Conservation (phyloP, 2,888 invertebrate species). For the Embidobia sp. region DNA sequence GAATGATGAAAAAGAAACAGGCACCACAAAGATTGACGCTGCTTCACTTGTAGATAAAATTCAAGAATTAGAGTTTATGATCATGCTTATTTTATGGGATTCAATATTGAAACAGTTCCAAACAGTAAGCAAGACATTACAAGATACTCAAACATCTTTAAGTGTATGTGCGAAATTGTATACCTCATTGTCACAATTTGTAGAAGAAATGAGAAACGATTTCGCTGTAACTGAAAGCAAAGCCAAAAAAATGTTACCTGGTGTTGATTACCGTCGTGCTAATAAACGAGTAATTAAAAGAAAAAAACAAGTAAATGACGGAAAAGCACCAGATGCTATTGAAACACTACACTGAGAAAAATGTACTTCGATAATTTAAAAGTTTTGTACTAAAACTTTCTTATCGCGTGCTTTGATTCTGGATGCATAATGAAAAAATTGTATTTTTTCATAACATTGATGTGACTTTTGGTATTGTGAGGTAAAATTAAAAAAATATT, state of each 20-base stretch:
- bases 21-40: not conserved
- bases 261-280: slow-evolving; percentile 5
- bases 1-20: not conserved
- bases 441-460: too few relatives aligned
- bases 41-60: not conserved
- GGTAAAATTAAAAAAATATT: too few relatives aligned
- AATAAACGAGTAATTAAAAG: not conserved
- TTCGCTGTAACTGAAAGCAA: not conserved
- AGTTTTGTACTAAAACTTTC: too few relatives aligned
- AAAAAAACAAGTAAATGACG: slow-evolving; percentile 31
- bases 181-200: slow-evolving; percentile 2
- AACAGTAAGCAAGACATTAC: not conserved
- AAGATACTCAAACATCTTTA: slow-evolving; percentile 6
- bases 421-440: too few relatives aligned
- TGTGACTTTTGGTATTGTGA: too few relatives aligned
- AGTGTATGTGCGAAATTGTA: slow-evolving; percentile 1
- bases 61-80: slow-evolving; percentile 1
- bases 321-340: not conserved
- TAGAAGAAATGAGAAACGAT: slow-evolving; percentile 3
- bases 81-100: slow-evolving; percentile 16
- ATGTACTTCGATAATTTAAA: too few relatives aligned
- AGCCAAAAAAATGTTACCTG: slow-evolving; percentile 16
- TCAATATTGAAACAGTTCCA: slow-evolving; percentile 17
- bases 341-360: too few relatives aligned
- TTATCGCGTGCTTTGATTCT: too few relatives aligned